These are phyloP conservation scores for Mus caroli DNA, from an alignment of 2,797 vertebrate species.

Conservation along the genomic window DNA sequence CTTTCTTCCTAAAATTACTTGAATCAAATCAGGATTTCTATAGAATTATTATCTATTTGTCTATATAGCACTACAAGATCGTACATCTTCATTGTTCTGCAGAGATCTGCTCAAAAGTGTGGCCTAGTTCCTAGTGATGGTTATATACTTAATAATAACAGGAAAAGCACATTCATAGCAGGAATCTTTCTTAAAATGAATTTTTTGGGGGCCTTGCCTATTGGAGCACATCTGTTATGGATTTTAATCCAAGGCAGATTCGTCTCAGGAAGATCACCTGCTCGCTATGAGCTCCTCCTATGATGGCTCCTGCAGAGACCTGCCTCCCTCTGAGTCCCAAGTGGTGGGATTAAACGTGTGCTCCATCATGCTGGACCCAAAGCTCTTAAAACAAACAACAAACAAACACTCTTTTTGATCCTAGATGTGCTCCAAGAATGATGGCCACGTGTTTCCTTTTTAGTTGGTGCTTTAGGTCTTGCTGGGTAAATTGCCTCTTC, in stretches of 20 bases:
- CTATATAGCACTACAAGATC: not conserved
- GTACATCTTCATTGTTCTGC: not conserved
- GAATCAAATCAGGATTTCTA: not conserved
- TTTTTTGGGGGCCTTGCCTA: not conserved
- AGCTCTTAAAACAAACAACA: not conserved
- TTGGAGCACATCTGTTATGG: not conserved
- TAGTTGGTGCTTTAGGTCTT: conserved; percentile 16
- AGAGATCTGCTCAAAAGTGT: not conserved
- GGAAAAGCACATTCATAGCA: not conserved
- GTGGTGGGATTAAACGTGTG: not conserved
- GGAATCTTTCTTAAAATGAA: not conserved
- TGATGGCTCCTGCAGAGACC: not conserved
- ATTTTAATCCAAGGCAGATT: not conserved
- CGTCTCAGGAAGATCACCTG: not conserved
- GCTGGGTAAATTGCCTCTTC: conserved; percentile 11
- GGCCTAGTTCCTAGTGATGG: not conserved
- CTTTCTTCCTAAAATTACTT: not conserved
- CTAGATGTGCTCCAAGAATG: not conserved
- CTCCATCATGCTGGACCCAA: not conserved
- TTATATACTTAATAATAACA: not conserved
- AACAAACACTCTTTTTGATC: not conserved
- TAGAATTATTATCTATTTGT: not conserved
- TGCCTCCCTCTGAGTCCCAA: not conserved
- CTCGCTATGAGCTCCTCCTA: not conserved
- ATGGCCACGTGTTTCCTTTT: not conserved